A percentile compares a stretch with the other conserved stretches of the same genome.
Conservation (phyloP, 2,888 invertebrate genomes). For the Agrenia bidenticulata region DNA sequence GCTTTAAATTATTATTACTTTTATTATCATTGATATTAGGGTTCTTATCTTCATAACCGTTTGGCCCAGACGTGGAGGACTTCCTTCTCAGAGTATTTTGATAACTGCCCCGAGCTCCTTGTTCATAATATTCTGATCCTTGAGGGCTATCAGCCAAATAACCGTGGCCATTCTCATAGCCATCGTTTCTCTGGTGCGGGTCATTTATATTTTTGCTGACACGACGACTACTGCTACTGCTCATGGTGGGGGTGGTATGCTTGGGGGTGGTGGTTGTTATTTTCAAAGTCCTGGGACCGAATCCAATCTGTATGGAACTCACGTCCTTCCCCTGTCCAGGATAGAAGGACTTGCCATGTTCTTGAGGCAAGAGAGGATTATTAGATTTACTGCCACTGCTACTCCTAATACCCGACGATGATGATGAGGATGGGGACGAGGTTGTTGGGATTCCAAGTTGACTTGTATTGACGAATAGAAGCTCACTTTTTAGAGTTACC, state of each 20-base stretch:
- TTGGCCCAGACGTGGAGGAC: neutral
- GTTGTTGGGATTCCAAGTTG: conserved; percentile 13
- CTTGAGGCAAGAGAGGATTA: conserved; percentile 22
- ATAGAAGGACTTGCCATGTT: neutral
- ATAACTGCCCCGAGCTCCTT: neutral
- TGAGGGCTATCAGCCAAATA: conserved; percentile 2
- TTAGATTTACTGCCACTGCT: conserved; percentile 28
- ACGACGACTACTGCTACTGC: neutral
- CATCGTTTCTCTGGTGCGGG: neutral
- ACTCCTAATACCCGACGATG: conserved; percentile 10
- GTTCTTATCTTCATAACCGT: conserved; percentile 4
- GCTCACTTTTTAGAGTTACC: conserved; percentile 36
- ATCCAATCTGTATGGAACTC: conserved; percentile 33
- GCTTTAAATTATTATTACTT: conserved; percentile 8
- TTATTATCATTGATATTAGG: conserved; percentile 20
- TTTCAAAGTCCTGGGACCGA: neutral
- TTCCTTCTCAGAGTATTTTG: neutral
- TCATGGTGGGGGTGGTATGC: neutral
- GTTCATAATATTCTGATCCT: neutral
- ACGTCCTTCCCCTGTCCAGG: conserved; percentile 18
- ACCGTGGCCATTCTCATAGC: neutral
- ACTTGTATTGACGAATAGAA: conserved; percentile 36
- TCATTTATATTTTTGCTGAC: conserved; percentile 18
- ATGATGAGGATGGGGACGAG: neutral
- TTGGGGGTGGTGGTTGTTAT: neutral